Base-by-base conservation (phyloP, 2,888 invertebrate species). In the Hedya salicella region DNA sequence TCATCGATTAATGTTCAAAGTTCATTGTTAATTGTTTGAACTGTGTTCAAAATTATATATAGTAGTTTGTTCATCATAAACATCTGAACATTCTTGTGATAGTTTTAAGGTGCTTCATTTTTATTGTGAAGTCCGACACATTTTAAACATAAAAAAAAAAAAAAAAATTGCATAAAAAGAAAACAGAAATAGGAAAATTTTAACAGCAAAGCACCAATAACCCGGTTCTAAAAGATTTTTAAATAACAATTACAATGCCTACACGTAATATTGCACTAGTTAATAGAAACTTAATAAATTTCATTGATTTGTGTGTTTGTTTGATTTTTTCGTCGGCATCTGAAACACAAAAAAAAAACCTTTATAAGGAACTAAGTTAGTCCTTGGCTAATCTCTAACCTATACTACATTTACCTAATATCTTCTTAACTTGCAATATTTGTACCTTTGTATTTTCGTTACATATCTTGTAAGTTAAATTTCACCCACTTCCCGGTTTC, bases 211-310 rank as follows among this genome's bases (percentile, higher is more conserved):
- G 74, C 76, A 78, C 77, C 75, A 69, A 50, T 74, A 71, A 70
- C 78, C 82, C 79, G 77, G 76, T 68, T 68, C 66, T 14, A 61
- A 71, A 75, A 70, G 70, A 73, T 74, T 71, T 74, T 75, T 70
- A 76, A 80, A 78, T 68, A 68, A 75, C 78, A 74, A 71, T 70
- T 25, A 25, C 25, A 25, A 70, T 61, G 76, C 66, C 71, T 75
- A 75, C 71, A 71, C 71, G 74, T 77, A 75, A 71, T 81, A 87
- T 87, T 87, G 87, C 86, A 87, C 86, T 85, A 77, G 6, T 36
- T 36, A 68, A 16, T 46, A 68, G 17, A 8, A 59, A 46, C 36
- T 59, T 36, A 3, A n/a, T 11, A n/a, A 44, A 21, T 42, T 60
- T 46, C 16, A 50, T 64, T 32, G 39, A 36, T 21, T 40, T 42